Base-by-base conservation (phyloP, 2,797 vertebrate genomes). In the Chaetodon trifasciatus region DNA sequence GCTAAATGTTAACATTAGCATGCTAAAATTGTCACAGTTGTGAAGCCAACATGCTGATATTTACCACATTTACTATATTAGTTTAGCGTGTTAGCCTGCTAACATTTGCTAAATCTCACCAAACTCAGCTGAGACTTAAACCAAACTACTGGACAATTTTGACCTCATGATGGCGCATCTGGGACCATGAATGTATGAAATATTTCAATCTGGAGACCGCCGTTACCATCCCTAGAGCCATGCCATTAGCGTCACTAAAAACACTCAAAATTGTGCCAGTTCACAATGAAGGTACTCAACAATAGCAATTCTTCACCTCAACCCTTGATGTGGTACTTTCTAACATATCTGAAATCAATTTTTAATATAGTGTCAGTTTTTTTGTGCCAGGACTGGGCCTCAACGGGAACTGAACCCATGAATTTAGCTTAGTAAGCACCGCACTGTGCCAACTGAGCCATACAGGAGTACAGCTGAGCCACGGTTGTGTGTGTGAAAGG, bases 351-450 rank as follows among this genome's bases (percentile, higher is more conserved):
- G 24, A 78, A 86, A 84, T 79, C 64, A 60, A 50, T 88, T 79
- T 83, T 56, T 78, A 70, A 73, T 84, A 57, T 24, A 32, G 73
- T 68, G 42, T 68, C n/a, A 64, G 76, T 82, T 66, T 53, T 65
- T 77, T 39, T 44, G 1, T 61, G 76, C 66, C 57, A 35, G 24
- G 39, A 63, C 62, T 23, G 47, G 46, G 52, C 63, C 86, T 74
- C 75, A 58, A 56, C 68, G 60, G 87, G 82, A 88, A 76, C 71
- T 73, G 32, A 86, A 76, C 39, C 76, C 58, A n/a, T 75, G 76
- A 86, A 84, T 91, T 86, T 73, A 85, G 81, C 87, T 86, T 87
- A 76, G 85, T 82, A 74, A 89, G 85, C 77, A 28, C 28, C 42
- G 47, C 74, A 8, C 81, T 78, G 88, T 84, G 88, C 87, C 82